Evolutionary conservation across 2,797 vertebrate genomes (phyloP).

Genomic region (Corythornis leucogaster): DNA sequence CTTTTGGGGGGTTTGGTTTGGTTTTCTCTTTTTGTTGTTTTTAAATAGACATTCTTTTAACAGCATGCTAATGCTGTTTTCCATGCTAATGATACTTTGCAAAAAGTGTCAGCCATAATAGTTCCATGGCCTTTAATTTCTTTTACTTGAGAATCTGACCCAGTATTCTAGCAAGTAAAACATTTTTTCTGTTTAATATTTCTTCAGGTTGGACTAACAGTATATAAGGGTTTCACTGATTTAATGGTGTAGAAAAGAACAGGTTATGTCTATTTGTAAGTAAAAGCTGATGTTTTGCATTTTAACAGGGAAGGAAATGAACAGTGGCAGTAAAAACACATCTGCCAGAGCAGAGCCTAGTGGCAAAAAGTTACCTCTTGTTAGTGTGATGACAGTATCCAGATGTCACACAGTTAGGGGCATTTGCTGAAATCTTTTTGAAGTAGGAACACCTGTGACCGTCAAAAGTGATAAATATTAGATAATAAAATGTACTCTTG

Average conservation of each 20-base stretch:
- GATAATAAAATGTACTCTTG: slow-evolving; percentile 22
- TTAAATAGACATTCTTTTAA: not conserved
- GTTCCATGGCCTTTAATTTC: not conserved
- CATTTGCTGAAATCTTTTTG: slow-evolving; percentile 53
- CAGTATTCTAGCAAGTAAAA: not conserved
- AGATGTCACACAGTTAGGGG: slow-evolving; percentile 67
- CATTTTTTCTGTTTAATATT: not conserved
- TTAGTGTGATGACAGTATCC: slow-evolving; percentile 52
- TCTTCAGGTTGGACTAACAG: not conserved
- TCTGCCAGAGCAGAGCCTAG: slow-evolving; percentile 35
- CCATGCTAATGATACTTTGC: not conserved
- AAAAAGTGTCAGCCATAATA: not conserved
- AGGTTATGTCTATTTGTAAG: not conserved
- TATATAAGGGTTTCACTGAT: not conserved
- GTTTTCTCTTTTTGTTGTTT: not conserved
- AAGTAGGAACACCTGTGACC: slow-evolving; percentile 35
- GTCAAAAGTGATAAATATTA: slow-evolving; percentile 14
- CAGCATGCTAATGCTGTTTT: not conserved
- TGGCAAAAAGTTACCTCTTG: slow-evolving; percentile 58
- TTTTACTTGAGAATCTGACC: not conserved
- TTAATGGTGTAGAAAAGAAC: not conserved
- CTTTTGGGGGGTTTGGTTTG: not conserved
- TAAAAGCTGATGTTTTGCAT: slow-evolving; percentile 29
- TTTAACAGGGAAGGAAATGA: slow-evolving; percentile 44
- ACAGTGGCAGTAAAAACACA: slow-evolving; percentile 44